Conservation (phyloP, 2,797 vertebrate genomes). For the Natrix natrix region DNA sequence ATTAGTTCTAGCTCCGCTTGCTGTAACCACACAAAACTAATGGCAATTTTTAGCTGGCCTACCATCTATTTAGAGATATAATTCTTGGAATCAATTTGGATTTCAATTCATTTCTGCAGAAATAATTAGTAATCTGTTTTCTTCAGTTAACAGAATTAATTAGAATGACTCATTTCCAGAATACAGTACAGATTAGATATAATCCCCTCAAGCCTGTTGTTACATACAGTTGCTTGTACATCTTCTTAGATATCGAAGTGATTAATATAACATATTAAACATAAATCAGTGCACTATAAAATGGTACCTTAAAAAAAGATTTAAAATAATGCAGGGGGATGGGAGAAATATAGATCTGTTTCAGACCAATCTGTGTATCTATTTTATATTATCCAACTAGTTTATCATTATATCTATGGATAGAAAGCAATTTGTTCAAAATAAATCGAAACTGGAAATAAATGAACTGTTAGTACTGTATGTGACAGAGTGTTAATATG, state of each 20-base stretch:
- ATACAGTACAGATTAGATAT: not conserved
- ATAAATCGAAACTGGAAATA: not conserved
- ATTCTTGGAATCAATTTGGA: constrained; percentile 24
- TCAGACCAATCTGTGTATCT: not conserved
- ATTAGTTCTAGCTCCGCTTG: not conserved
- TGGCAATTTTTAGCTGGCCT: constrained; percentile 24
- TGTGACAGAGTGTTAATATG: not conserved
- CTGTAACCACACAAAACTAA: not conserved
- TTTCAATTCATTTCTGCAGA: constrained; percentile 46
- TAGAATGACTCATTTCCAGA: not conserved
- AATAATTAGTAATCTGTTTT: constrained; percentile 7
- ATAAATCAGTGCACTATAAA: not conserved
- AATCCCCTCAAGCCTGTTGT: not conserved
- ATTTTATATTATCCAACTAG: not conserved
- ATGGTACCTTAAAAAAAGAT: not conserved
- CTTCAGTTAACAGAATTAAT: not conserved
- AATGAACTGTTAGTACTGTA: not conserved
- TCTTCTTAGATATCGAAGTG: not conserved
- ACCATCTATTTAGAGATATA: constrained; percentile 4
- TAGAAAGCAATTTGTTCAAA: not conserved
- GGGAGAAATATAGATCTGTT: not conserved
- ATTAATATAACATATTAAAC: not conserved
- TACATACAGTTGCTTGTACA: not conserved
- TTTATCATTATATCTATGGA: not conserved
- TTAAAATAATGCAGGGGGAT: not conserved